Evolutionary conservation across 2,113 vertebrate species (phyloP), one percentile per base, ranked within the genome.

Genomic region (Sebastes fasciatus): DNA sequence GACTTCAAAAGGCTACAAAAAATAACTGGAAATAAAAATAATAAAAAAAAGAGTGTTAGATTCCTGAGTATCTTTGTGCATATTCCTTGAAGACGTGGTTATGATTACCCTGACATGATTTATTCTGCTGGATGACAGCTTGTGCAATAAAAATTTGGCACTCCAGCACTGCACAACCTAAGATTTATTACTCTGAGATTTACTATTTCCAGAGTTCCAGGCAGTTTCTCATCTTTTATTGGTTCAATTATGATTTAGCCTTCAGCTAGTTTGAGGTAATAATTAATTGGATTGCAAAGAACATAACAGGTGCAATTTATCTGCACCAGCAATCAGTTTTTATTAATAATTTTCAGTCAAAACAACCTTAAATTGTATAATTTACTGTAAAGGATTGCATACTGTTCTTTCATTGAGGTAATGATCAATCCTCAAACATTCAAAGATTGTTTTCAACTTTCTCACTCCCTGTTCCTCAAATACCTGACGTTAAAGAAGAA

Each of bases 401-500:
- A 2, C 34, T 17, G 55, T 13, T 51, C 43, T 52, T 26, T 52
- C 12, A 68, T 1, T 21, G 2, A 19, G 17, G 8, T 19, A 12
- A 42, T 23, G 0, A 65, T 58, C 17, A 9, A 49, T 13, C n/a
- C 6, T 82, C 40, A 52, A 17, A 60, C 9, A 6, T 67, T 19
- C n/a, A 11, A 34, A 1, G 13, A 8, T 4, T 21, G 40, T 40
- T 55, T 45, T 40, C 5, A 52, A 60, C n/a, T 34, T 63, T 42
- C 62, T 55, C 7, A n/a, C 48, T 52, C 34, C 3, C 16, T 4
- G 26, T 0, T 34, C 26, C 8, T 60, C 17, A 8, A 57, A 54
- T 6, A 2, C 67, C 2, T 0, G 34, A 58, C 43, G n/a, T 0
- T 1, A 17, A 72, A 26, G 6, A 21, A 17, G 0, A 1, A 43